Conservation (phyloP, 2,113 vertebrate genomes). For the Arenaria interpres region DNA sequence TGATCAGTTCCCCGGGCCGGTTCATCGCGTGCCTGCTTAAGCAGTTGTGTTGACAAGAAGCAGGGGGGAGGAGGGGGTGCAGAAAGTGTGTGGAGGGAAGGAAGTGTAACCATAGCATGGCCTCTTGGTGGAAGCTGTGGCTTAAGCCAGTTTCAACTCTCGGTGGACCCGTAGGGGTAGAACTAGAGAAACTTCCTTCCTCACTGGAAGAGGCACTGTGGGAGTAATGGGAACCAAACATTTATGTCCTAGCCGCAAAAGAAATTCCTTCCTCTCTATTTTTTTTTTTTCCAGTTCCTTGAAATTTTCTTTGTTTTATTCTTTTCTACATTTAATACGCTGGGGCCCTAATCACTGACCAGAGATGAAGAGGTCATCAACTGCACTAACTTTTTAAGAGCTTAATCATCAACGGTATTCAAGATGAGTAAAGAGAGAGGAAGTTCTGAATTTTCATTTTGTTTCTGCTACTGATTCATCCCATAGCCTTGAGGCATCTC, state of each 20-base stretch:
- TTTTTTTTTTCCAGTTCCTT: not conserved
- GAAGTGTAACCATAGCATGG: not conserved
- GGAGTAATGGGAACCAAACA: slow-evolving; percentile 15
- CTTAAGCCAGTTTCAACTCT: slow-evolving; percentile 18
- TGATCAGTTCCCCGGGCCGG: not conserved
- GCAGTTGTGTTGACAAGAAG: not conserved
- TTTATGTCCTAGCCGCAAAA: slow-evolving; percentile 24
- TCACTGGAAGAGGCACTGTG: slow-evolving; percentile 39
- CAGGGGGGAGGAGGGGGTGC: rapidly evolving
- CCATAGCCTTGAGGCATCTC: slow-evolving; percentile 24
- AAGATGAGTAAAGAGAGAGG: slow-evolving; percentile 59
- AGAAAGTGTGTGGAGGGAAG: not conserved
- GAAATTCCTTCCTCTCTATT: not conserved
- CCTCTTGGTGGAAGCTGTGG: not conserved
- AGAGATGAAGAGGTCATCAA: slow-evolving; percentile 39
- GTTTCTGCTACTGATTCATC: slow-evolving; percentile 54
- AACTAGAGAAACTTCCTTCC: slow-evolving; percentile 49
- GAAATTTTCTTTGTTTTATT: slow-evolving; percentile 34
- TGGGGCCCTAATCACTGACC: not conserved
- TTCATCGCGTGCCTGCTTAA: not conserved
- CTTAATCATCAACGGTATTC: slow-evolving; percentile 55
- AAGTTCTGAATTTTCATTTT: slow-evolving; percentile 58
- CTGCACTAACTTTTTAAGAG: slow-evolving; percentile 35
- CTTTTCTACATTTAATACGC: not conserved
- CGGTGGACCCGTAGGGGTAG: not conserved